phyloP scores from a whole-genome alignment of 1,140 invertebrate species.

The Sycophila sp. region DNA sequence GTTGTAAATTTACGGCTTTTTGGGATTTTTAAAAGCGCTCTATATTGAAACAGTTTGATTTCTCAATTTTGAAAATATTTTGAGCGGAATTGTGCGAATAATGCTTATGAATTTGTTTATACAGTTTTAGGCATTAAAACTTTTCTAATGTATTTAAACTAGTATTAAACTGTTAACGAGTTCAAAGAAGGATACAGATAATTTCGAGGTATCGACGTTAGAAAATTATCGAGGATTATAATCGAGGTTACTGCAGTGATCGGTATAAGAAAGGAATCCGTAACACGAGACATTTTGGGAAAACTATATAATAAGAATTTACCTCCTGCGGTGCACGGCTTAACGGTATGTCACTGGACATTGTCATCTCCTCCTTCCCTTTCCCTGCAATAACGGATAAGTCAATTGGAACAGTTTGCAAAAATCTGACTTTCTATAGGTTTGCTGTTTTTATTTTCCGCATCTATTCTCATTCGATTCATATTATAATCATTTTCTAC shows the following conservation, averaged over 20 bases:
- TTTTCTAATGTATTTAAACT: too few relatives aligned
- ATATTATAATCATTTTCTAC: too few relatives aligned
- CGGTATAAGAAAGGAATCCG: not conserved
- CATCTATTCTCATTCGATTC: too few relatives aligned
- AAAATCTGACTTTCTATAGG: too few relatives aligned
- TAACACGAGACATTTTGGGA: slow-evolving; percentile 1
- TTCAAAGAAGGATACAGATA: too few relatives aligned
- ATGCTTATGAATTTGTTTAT: not conserved
- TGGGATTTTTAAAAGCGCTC: too few relatives aligned
- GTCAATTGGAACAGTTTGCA: slow-evolving; percentile 13
- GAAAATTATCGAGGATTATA: slow-evolving; percentile 11
- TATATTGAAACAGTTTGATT: not conserved
- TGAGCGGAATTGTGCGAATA: not conserved
- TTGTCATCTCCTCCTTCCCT: slow-evolving; percentile 1
- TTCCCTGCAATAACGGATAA: slow-evolving; percentile 22
- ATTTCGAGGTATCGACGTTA: not conserved
- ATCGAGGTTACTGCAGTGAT: not conserved
- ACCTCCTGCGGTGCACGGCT: not conserved
- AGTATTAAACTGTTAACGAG: too few relatives aligned
- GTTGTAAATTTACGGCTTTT: not conserved
- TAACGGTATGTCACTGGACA: slow-evolving; percentile 4
- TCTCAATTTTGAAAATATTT: too few relatives aligned
- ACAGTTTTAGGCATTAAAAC: too few relatives aligned
- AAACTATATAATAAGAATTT: not conserved
- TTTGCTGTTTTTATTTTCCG: too few relatives aligned